A percentile compares a stretch with the other conserved stretches of the same genome.
Conservation (phyloP, 2,113 vertebrate genomes). For the Daphoenositta chrysoptera region DNA sequence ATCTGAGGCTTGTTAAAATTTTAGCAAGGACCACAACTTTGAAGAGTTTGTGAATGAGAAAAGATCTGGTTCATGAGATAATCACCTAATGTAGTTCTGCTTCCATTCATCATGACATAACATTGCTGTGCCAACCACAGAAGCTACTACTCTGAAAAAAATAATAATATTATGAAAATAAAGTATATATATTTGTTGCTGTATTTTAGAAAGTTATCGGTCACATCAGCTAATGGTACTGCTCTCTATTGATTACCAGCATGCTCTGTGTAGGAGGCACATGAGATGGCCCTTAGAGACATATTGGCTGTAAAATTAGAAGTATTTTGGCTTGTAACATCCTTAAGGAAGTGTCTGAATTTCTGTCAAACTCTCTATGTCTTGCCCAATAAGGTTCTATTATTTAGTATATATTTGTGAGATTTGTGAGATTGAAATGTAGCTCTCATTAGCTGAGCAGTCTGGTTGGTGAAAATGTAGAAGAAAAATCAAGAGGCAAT, state of each 20-base stretch:
- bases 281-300: neutral
- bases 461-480: neutral
- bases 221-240: neutral
- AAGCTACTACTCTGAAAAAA: constrained; percentile 7
- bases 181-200: neutral
- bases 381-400: neutral
- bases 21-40: neutral
- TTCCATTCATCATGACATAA: neutral
- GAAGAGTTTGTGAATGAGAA: neutral
- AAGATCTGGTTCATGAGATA: neutral
- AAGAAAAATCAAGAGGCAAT: neutral
- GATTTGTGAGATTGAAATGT: neutral
- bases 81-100: neutral
- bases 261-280: neutral
- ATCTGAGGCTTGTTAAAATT: neutral
- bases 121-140: neutral
- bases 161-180: neutral
- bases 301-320: neutral
- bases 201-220: neutral
- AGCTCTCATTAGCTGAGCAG: neutral
- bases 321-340: neutral
- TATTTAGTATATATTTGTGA: neutral
- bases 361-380: neutral
- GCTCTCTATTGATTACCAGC: neutral
- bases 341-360: neutral